Conservation (phyloP, 2,888 invertebrate species). For the Neoaliturus tenellus region DNA sequence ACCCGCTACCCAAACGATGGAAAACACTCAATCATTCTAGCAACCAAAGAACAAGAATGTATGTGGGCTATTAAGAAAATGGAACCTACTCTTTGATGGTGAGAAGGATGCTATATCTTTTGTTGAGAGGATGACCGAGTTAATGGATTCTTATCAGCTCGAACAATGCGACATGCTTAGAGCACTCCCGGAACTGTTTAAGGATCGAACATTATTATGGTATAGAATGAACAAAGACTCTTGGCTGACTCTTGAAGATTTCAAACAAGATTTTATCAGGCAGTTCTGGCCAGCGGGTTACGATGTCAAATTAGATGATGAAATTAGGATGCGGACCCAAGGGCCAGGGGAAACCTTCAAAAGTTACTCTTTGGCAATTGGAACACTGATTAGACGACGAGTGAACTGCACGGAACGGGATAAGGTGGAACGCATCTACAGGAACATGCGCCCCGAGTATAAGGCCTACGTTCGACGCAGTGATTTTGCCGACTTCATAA, state of each 20-base stretch:
- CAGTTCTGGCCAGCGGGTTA: slow-evolving; percentile 5
- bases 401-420: background rate
- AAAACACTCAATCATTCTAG: background rate
- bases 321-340: background rate
- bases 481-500: background rate
- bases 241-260: background rate
- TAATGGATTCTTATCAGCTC: background rate
- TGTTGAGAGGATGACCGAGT: background rate
- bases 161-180: background rate
- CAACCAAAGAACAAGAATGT: background rate
- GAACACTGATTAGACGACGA: background rate
- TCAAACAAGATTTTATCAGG: background rate
- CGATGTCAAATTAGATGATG: background rate
- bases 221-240: slow-evolving; percentile 5
- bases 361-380: background rate
- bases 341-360: background rate
- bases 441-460: background rate
- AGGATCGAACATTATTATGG: slow-evolving; percentile 22
- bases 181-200: background rate
- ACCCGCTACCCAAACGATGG: background rate
- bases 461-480: background rate
- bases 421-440: background rate
- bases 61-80: background rate
- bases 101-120: background rate
- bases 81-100: slow-evolving; percentile 28